phyloP scores from a whole-genome alignment of 1,140 invertebrate genomes.

The Zaprionus ornatus region DNA sequence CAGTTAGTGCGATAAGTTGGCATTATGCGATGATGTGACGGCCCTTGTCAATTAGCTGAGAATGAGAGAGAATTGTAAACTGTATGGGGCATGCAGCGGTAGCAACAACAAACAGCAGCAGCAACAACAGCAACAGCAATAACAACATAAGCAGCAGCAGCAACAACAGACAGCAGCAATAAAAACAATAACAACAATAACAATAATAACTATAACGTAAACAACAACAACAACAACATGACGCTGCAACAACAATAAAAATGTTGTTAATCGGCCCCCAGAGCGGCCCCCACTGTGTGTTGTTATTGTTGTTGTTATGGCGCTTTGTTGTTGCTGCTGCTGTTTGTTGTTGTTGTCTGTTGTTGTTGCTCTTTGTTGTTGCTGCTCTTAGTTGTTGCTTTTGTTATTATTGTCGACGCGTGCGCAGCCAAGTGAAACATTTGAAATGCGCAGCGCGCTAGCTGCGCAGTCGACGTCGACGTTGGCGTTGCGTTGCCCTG shows the following conservation, averaged over 20 bases:
- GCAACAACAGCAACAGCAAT: slow-evolving; percentile 10
- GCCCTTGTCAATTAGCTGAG: slow-evolving; percentile 59
- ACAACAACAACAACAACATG: neutral
- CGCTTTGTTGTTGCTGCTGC: slow-evolving; percentile 21
- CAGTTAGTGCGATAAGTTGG: neutral
- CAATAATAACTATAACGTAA: slow-evolving; percentile 1
- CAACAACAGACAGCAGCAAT: slow-evolving; percentile 1
- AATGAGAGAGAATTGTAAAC: slow-evolving; percentile 48
- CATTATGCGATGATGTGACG: neutral
- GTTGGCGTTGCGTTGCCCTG: slow-evolving; percentile 22
- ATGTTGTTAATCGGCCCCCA: slow-evolving; percentile 46
- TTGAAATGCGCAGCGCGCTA: slow-evolving; percentile 35
- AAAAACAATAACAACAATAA: slow-evolving; percentile 14
- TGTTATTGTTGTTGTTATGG: slow-evolving; percentile 12
- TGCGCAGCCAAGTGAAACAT: slow-evolving; percentile 79
- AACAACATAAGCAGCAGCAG: slow-evolving; percentile 1
- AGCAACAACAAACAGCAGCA: slow-evolving; percentile 11
- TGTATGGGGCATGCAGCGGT: slow-evolving; percentile 40
- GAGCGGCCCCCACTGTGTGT: slow-evolving; percentile 27
- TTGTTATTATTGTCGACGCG: slow-evolving; percentile 51
- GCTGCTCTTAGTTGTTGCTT: slow-evolving; percentile 28
- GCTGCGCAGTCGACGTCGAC: neutral
- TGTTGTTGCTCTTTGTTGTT: slow-evolving; percentile 27
- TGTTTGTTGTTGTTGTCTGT: slow-evolving; percentile 14
- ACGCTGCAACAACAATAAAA: slow-evolving; percentile 18